Evolutionary conservation across 2,113 vertebrate genomes (phyloP).

Genomic region (Myotis davidii): DNA sequence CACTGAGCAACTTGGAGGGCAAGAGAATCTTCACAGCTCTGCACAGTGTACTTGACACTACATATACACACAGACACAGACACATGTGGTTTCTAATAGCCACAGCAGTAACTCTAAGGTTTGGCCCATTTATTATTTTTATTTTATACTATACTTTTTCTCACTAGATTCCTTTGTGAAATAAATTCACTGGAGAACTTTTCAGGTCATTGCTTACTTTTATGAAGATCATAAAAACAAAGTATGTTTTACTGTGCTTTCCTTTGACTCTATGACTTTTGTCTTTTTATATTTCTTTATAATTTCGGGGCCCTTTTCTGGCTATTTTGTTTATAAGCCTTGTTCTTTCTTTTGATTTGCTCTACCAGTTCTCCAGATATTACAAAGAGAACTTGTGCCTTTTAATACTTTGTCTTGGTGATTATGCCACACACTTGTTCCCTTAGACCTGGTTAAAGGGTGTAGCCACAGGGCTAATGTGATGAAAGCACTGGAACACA

Average conservation of each 20-base stretch:
- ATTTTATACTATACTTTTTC: neutral
- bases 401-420: neutral
- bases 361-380: neutral
- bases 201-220: neutral
- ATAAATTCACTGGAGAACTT: neutral
- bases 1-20: neutral
- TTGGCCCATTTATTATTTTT: neutral
- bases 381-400: neutral
- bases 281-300: neutral
- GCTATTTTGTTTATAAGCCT: neutral
- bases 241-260: neutral
- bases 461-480: neutral
- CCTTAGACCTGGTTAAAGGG: neutral
- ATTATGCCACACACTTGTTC: neutral
- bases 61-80: neutral
- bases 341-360: neutral
- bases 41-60: neutral
- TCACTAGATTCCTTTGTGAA: neutral
- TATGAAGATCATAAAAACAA: neutral
- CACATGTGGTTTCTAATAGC: neutral
- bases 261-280: neutral
- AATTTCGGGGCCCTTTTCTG: neutral
- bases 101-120: neutral
- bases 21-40: neutral
- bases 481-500: neutral